phyloP scores from a whole-genome alignment of 2,888 invertebrate genomes.

The Resseliella maxima region DNA sequence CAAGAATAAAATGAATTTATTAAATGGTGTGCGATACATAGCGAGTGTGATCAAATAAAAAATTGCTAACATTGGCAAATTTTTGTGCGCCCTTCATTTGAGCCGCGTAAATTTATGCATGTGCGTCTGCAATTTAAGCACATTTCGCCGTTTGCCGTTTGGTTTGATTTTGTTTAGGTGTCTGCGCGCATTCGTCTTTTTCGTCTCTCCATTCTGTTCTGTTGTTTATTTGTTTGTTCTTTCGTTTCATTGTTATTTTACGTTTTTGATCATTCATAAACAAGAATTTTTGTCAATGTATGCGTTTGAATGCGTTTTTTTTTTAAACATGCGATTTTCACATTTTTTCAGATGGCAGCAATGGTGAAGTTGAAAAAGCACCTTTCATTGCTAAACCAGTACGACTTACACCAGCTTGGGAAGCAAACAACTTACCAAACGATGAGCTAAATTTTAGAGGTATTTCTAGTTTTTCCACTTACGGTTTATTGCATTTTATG shows the following conservation, averaged over 20 bases:
- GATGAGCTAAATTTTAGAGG: conserved; percentile 86
- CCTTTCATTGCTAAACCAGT: conserved; percentile 79
- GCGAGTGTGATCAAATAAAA: neutral
- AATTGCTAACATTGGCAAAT: neutral
- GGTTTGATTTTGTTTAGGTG: conserved; percentile 2
- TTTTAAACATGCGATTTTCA: conserved; percentile 1
- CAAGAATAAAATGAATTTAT: neutral
- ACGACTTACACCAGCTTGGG: conserved; percentile 87
- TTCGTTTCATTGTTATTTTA: neutral
- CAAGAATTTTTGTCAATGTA: neutral
- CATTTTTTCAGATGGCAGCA: conserved; percentile 54
- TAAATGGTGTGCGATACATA: conserved; percentile 18
- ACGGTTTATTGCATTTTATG: too few species aligned
- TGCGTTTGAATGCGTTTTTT: neutral
- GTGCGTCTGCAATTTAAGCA: conserved; percentile 20
- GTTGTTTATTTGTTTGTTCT: too few species aligned
- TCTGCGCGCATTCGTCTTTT: neutral
- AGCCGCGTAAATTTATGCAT: conserved; percentile 20
- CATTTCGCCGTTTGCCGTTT: conserved; percentile 19
- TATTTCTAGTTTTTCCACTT: conserved; percentile 61
- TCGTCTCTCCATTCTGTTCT: too few species aligned
- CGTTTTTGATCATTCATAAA: neutral
- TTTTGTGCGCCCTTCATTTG: conserved; percentile 12
- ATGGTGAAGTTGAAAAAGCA: conserved; percentile 70
- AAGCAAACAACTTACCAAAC: conserved; percentile 83